phyloP scores from a whole-genome alignment of 2,113 vertebrate genomes.

The Lepisosteus osseus region DNA sequence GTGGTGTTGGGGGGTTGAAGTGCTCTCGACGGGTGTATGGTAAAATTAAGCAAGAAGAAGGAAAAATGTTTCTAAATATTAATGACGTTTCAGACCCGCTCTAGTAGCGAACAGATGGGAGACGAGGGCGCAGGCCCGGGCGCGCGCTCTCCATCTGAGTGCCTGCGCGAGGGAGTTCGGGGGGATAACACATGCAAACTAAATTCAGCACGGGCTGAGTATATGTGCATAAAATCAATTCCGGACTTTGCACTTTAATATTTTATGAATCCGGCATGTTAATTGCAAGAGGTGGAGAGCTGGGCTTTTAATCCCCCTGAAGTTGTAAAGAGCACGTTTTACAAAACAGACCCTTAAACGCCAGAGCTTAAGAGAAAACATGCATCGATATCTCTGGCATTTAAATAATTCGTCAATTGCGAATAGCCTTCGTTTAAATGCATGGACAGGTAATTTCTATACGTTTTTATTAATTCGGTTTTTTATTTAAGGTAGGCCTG shows the following conservation, averaged over 20 bases:
- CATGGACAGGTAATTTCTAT: no score
- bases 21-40: neutral
- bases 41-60: neutral
- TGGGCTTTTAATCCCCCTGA: neutral
- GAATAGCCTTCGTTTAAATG: no score
- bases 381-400: no score
- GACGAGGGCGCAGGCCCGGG: constrained; percentile 19
- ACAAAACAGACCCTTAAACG: no score
- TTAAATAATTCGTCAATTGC: no score
- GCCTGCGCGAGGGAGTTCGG: constrained; percentile 8
- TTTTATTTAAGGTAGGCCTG: no score
- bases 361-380: no score
- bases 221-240: constrained; percentile 32
- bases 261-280: constrained; percentile 29
- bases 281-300: neutral
- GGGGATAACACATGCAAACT: constrained; percentile 16
- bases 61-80: constrained; percentile 14
- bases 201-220: constrained; percentile 24
- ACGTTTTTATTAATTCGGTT: no score
- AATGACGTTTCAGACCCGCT: constrained; percentile 18
- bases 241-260: constrained; percentile 26
- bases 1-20: neutral
- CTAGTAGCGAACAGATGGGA: constrained; percentile 36
- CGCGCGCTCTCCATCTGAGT: constrained; percentile 10
- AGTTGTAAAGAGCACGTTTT: neutral